These are phyloP conservation scores for Drosophila mettleri DNA, from an alignment of 2,888 invertebrate genomes.

Conservation along the genomic window DNA sequence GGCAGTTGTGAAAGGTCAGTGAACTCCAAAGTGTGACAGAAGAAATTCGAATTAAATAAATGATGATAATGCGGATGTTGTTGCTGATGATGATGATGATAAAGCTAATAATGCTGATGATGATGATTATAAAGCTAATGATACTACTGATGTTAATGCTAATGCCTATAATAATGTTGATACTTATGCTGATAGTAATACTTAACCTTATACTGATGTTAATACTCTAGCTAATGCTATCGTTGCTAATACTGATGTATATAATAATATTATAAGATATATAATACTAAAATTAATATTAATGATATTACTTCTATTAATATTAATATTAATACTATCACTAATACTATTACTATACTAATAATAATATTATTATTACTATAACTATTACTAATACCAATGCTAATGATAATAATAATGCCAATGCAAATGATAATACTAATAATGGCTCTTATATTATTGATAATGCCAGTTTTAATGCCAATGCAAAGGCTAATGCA, in stretches of 20 bases:
- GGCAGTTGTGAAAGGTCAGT: slow-evolving; percentile 14
- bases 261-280: too few species aligned
- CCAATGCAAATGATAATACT: neutral
- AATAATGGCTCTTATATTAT: neutral
- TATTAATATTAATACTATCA: too few species aligned
- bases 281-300: too few species aligned
- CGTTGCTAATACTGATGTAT: too few species aligned
- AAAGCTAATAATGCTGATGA: neutral
- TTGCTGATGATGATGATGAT: neutral
- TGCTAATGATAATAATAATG: neutral
- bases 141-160: neutral
- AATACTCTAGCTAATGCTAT: too few species aligned
- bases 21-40: slow-evolving; percentile 26
- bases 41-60: too few species aligned
- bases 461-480: too few species aligned
- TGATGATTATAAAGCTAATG: neutral
- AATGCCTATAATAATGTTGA: neutral
- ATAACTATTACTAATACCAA: too few species aligned
- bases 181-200: neutral
- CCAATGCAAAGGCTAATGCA: neutral
- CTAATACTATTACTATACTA: too few species aligned
- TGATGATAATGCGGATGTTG: neutral
- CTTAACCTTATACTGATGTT: too few species aligned
- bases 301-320: too few species aligned
- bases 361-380: too few species aligned